Percentiles rank a stretch among this genome's conserved stretches.
Evolutionary conservation across 1,140 invertebrate genomes (phyloP).

Genomic region (Manduca sexta): DNA sequence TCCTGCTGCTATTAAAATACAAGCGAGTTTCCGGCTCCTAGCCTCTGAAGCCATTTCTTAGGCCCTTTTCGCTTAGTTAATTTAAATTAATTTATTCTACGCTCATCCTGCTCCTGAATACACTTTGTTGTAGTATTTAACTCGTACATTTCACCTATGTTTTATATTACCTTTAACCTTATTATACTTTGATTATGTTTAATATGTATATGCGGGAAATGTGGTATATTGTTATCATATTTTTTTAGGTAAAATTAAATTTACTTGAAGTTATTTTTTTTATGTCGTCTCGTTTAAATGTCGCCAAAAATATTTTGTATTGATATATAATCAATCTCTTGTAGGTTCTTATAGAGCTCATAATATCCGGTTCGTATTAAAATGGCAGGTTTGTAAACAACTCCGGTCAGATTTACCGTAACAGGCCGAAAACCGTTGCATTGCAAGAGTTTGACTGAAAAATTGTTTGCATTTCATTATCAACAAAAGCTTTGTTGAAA

Average conservation of each 20-base stretch:
- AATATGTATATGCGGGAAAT: too few species aligned
- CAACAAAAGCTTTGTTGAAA: conserved; percentile 65
- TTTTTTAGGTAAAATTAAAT: too few species aligned
- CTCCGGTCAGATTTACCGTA: conserved; percentile 39
- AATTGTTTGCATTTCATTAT: conserved; percentile 70
- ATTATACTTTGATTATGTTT: too few species aligned
- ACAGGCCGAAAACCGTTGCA: conserved; percentile 53
- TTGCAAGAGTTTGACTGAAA: conserved; percentile 44
- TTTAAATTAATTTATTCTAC: conserved; percentile 64
- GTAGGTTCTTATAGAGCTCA: neutral
- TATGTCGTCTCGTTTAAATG: too few species aligned
- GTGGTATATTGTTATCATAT: too few species aligned
- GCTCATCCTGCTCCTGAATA: conserved; percentile 25
- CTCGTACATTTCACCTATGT: conserved; percentile 22
- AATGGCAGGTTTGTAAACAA: conserved; percentile 16
- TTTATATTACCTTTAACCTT: too few species aligned
- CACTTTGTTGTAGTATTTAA: conserved; percentile 26
- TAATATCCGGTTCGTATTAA: neutral
- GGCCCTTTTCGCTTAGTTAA: conserved; percentile 58
- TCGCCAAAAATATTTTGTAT: neutral
- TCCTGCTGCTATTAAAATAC: conserved; percentile 50
- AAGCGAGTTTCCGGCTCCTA: conserved; percentile 49
- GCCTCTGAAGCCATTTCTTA: conserved; percentile 46
- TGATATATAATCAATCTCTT: neutral
- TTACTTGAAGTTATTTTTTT: too few species aligned